Evolutionary conservation across 2,113 vertebrate species (phyloP).

Genomic region (Lepus europaeus): DNA sequence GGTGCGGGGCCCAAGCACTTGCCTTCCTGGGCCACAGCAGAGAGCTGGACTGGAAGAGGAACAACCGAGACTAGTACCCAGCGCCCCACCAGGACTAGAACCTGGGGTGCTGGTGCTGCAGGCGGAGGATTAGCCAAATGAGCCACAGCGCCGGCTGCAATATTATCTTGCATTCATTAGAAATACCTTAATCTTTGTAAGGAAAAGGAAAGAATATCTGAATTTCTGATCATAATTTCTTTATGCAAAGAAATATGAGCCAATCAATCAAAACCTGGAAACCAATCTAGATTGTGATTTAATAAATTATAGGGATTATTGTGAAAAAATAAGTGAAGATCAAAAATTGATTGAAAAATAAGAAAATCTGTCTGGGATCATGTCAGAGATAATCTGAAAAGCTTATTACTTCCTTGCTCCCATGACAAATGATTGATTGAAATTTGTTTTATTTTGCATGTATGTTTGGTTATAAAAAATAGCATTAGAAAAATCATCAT

Average conservation of each 20-base stretch:
- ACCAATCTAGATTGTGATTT: background rate
- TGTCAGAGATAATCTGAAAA: background rate
- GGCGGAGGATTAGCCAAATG: too few species aligned
- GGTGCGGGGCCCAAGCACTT: too few species aligned
- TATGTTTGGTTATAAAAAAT: background rate
- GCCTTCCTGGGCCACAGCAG: too few species aligned
- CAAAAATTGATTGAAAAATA: background rate
- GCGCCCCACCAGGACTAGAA: too few species aligned
- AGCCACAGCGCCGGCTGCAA: background rate
- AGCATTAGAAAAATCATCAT: background rate
- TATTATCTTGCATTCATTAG: background rate
- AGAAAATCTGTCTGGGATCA: background rate
- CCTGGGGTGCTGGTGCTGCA: too few species aligned
- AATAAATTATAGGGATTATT: background rate
- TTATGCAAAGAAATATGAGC: background rate
- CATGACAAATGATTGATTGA: background rate
- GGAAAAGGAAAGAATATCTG: background rate
- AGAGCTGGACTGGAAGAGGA: too few species aligned
- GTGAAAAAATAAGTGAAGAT: background rate
- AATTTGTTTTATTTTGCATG: background rate
- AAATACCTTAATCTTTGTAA: background rate
- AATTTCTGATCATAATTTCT: background rate
- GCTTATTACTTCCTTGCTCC: background rate
- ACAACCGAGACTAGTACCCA: rapidly evolving
- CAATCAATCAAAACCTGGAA: background rate